phyloP scores from a whole-genome alignment of 2,797 vertebrate genomes.

The Clarias platycephalus region DNA sequence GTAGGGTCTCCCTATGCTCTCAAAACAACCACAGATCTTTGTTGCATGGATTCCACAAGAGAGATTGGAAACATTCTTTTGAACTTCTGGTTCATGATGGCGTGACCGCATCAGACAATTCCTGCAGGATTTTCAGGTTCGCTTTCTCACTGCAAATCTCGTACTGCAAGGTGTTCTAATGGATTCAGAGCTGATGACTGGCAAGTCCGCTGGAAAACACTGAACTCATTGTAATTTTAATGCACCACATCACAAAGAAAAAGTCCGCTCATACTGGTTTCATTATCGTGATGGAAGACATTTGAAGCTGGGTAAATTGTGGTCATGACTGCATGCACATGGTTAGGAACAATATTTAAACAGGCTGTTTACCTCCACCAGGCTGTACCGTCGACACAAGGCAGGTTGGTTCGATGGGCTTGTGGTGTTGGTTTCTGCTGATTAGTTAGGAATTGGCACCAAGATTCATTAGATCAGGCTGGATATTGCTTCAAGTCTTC shows the following conservation, averaged over 20 bases:
- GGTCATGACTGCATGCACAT: background rate
- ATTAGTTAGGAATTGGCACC: too few relatives aligned
- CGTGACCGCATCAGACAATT: background rate
- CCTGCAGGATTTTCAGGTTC: background rate
- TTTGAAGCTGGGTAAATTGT: background rate
- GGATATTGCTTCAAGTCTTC: background rate
- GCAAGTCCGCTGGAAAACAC: background rate
- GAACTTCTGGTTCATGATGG: background rate
- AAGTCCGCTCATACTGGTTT: too few relatives aligned
- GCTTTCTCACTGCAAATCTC: too few relatives aligned
- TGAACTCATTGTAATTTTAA: background rate
- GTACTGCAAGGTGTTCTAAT: too few relatives aligned
- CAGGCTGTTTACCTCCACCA: background rate
- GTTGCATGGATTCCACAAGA: background rate
- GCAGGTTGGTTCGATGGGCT: background rate
- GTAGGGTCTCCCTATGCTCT: background rate
- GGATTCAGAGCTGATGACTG: too few relatives aligned
- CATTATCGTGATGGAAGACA: background rate
- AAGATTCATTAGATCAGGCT: background rate
- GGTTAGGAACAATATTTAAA: background rate
- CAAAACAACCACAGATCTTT: background rate
- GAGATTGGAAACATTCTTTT: background rate
- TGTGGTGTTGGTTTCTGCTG: background rate
- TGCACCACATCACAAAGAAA: background rate
- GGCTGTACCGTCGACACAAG: background rate